phyloP scores from a whole-genome alignment of 2,888 invertebrate genomes.

The Aproaerema taeniolella region DNA sequence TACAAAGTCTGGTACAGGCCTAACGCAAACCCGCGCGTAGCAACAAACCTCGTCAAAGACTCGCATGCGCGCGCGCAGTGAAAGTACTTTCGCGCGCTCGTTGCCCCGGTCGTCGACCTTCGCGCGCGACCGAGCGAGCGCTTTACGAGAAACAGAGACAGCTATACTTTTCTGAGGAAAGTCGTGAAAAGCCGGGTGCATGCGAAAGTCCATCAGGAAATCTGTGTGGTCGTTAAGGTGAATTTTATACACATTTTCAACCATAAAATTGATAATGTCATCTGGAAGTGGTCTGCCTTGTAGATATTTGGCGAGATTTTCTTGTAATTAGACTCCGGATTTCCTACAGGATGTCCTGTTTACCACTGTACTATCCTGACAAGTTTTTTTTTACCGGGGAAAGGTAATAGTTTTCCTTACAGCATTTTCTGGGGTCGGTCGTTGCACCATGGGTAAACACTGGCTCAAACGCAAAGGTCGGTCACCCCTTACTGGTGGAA shows the following conservation, averaged over 20 bases:
- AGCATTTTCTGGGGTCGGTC: slow-evolving; percentile 5
- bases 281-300: slow-evolving; percentile 32
- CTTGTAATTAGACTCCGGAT: background rate
- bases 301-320: slow-evolving; percentile 1
- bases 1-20: slow-evolving; percentile 34
- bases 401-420: slow-evolving; percentile 1
- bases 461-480: background rate
- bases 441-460: slow-evolving; percentile 2
- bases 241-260: slow-evolving; percentile 47
- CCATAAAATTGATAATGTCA: slow-evolving; percentile 38
- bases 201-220: slow-evolving; percentile 66
- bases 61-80: slow-evolving; percentile 67
- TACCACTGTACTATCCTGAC: background rate
- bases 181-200: slow-evolving; percentile 56
- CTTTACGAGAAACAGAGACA: slow-evolving; percentile 40
- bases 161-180: slow-evolving; percentile 56
- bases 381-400: background rate
- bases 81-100: slow-evolving; percentile 76
- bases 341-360: slow-evolving; percentile 7
- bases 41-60: slow-evolving; percentile 46
- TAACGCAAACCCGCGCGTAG: slow-evolving; percentile 54
- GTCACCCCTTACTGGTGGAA: slow-evolving; percentile 1
- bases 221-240: slow-evolving; percentile 51
- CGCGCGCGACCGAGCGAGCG: slow-evolving; percentile 38
- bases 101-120: slow-evolving; percentile 72